Evolutionary conservation across 2,888 invertebrate genomes (phyloP).

Genomic region (Chironomus riparius): DNA sequence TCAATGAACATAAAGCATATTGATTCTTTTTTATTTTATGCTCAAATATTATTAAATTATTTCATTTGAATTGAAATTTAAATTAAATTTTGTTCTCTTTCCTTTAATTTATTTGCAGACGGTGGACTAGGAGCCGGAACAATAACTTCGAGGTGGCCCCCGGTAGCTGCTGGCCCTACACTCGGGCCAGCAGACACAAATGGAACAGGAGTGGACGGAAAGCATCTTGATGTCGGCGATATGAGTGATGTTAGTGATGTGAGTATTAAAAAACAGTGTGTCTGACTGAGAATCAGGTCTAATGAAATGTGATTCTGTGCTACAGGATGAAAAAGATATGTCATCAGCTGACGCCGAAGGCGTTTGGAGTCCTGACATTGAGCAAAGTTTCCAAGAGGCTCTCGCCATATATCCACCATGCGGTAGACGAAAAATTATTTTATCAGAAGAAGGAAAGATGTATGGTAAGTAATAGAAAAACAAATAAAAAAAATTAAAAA

Average conservation of each 20-base stretch:
- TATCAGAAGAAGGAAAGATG: slow-evolving; percentile 99
- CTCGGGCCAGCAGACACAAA: slow-evolving; percentile 72
- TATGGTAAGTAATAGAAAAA: slow-evolving; percentile 79
- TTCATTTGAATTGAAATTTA: not conserved
- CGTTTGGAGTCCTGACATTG: slow-evolving; percentile 99
- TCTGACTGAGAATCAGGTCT: not conserved
- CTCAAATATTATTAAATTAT: slow-evolving; percentile 2
- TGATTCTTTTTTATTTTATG: not conserved
- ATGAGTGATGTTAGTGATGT: slow-evolving; percentile 67
- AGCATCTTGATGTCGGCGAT: slow-evolving; percentile 87
- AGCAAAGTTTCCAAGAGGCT: slow-evolving; percentile 99
- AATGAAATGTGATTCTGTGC: not conserved
- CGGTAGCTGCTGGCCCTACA: slow-evolving; percentile 61
- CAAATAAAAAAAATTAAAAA: too few relatives aligned
- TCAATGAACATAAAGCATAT: not conserved
- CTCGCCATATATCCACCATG: slow-evolving; percentile 99
- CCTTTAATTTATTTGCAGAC: slow-evolving; percentile 24
- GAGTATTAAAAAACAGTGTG: slow-evolving; percentile 6
- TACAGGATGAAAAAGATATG: slow-evolving; percentile 75
- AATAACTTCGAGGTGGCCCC: slow-evolving; percentile 95
- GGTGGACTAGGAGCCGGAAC: slow-evolving; percentile 35
- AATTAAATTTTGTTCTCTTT: not conserved
- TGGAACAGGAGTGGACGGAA: slow-evolving; percentile 84
- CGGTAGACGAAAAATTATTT: slow-evolving; percentile 97
- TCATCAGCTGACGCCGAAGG: slow-evolving; percentile 98